Conservation (phyloP, 2,113 vertebrate genomes). For the Mustela lutreola region DNA sequence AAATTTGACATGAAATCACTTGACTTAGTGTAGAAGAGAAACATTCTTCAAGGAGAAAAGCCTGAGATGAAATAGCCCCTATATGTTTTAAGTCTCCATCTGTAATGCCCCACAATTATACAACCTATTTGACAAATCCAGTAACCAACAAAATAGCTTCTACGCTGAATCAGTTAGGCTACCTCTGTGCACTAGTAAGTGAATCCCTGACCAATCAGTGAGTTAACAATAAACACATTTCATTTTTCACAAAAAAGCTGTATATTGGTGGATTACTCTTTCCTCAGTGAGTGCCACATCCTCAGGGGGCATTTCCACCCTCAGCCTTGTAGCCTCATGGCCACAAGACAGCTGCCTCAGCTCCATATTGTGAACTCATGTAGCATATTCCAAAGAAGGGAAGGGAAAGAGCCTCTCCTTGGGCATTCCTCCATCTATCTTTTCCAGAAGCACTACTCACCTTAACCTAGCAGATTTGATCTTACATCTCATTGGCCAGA, state of each 20-base stretch:
- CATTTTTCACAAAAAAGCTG: background rate
- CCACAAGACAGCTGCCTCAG: background rate
- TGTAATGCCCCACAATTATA: background rate
- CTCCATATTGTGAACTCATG: background rate
- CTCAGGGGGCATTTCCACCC: background rate
- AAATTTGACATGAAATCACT: slow-evolving; percentile 70
- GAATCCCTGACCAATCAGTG: background rate
- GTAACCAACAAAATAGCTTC: background rate
- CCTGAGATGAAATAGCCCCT: background rate
- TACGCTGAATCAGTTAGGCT: background rate
- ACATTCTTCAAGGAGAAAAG: slow-evolving; percentile 50
- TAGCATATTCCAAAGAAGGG: background rate
- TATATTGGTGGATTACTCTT: background rate
- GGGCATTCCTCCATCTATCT: background rate
- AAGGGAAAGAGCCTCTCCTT: background rate
- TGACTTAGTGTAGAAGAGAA: slow-evolving; percentile 24
- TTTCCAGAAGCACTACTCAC: background rate
- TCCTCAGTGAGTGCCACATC: background rate
- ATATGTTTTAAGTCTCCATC: slow-evolving; percentile 7
- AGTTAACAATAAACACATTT: slow-evolving; percentile 2
- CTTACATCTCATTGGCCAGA: background rate
- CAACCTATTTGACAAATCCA: background rate
- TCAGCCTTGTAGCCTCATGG: background rate
- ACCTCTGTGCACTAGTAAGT: background rate
- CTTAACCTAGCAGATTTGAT: background rate